phyloP scores from a whole-genome alignment of 2,797 vertebrate species.

The Danio aesculapii region DNA sequence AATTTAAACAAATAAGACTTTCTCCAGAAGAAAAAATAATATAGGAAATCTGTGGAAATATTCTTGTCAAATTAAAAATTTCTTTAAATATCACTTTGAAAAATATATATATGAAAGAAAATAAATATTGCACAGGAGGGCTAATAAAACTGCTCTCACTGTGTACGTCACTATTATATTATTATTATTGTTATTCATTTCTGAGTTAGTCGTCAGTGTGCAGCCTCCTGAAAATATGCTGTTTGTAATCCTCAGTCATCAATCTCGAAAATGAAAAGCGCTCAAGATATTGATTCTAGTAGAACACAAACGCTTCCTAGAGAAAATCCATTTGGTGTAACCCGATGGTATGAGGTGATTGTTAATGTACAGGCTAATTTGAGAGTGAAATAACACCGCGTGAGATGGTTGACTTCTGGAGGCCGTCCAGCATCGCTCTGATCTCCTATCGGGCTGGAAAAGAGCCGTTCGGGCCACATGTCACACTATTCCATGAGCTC shows the following conservation, averaged over 20 bases:
- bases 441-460: slow-evolving; percentile 56
- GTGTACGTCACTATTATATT: background rate
- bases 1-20: too few relatives aligned
- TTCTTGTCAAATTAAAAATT: too few relatives aligned
- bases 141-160: too few relatives aligned
- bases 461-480: slow-evolving; percentile 68
- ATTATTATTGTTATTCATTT: too few relatives aligned
- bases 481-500: slow-evolving; percentile 67
- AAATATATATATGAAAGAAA: too few relatives aligned
- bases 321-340: slow-evolving; percentile 18
- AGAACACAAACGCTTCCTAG: background rate
- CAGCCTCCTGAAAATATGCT: background rate
- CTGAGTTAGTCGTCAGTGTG: background rate
- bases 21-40: too few relatives aligned
- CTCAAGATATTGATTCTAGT: slow-evolving; percentile 36
- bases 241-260: background rate
- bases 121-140: too few relatives aligned
- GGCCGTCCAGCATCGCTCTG: slow-evolving; percentile 46
- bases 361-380: slow-evolving; percentile 27
- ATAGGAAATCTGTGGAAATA: too few relatives aligned
- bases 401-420: slow-evolving; percentile 49
- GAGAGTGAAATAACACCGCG: slow-evolving; percentile 3
- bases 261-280: slow-evolving; percentile 31
- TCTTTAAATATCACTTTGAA: too few relatives aligned
- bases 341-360: slow-evolving; percentile 10